Conservation (phyloP, 2,113 vertebrate genomes). For the Psephotus haematonotus region DNA sequence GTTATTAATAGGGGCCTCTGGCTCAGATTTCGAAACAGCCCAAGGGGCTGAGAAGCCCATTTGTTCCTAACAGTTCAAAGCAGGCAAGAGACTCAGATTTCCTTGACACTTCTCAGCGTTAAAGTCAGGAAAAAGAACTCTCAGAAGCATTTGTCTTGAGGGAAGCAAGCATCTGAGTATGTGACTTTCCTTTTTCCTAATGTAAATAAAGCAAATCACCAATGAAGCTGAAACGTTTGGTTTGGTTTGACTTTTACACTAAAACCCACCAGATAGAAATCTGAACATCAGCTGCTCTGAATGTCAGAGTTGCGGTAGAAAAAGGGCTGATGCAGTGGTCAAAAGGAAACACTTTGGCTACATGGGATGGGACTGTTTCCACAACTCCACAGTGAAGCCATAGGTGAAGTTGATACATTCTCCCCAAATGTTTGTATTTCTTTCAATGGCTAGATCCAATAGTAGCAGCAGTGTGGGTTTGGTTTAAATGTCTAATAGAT, state of each 20-base stretch:
- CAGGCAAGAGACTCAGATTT: constrained; percentile 25
- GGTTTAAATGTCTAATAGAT: neutral
- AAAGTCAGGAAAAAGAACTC: neutral
- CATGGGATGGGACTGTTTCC: neutral
- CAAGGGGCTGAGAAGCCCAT: constrained; percentile 31
- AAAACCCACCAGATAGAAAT: neutral
- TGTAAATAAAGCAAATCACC: neutral
- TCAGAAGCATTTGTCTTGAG: constrained; percentile 8
- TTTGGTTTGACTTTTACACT: neutral
- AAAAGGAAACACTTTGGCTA: neutral
- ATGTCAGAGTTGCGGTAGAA: neutral
- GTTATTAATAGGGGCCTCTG: constrained; percentile 47
- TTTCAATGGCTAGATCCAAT: neutral
- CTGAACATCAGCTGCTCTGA: neutral
- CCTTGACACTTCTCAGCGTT: neutral
- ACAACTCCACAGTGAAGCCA: neutral
- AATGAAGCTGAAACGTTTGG: neutral
- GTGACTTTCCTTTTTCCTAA: neutral
- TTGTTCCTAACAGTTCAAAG: constrained; percentile 25
- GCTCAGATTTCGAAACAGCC: constrained; percentile 8
- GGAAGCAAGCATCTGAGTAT: neutral
- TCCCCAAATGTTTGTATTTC: neutral
- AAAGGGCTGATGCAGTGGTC: neutral
- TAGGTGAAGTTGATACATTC: neutral
- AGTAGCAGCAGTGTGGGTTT: neutral